These are phyloP conservation scores for Calvadosia cruxmelitensis DNA, from an alignment of 30 jellyfish, hydroid and myxozoan genomes.

Conservation along the genomic window DNA sequence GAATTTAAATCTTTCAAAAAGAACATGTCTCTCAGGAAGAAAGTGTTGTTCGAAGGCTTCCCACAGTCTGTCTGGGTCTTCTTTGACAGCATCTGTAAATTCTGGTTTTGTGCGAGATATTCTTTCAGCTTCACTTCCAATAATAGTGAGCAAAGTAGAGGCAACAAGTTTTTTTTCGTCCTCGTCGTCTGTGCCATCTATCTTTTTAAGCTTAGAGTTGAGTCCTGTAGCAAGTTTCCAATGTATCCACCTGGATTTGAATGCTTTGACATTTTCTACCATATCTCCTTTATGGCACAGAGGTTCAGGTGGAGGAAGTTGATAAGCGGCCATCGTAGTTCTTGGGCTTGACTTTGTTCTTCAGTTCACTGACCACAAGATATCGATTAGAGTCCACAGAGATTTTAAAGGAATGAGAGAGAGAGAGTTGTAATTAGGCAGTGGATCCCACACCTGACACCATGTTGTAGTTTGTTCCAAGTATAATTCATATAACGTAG, in stretches of 20 bases:
- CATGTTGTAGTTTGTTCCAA: background rate
- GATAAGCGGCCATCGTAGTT: background rate
- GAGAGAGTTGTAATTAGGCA: background rate
- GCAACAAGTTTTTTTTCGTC: background rate
- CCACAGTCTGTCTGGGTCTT: background rate
- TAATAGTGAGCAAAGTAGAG: background rate
- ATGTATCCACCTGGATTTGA: background rate
- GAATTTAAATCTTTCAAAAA: background rate
- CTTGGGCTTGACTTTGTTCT: background rate
- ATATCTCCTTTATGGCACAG: background rate
- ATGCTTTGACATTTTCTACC: background rate
- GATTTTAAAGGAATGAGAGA: no score
- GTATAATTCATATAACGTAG: no score
- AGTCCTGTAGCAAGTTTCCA: background rate
- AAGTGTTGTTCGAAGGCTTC: background rate
- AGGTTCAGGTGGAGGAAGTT: background rate
- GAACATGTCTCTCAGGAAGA: background rate
- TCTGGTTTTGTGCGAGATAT: background rate
- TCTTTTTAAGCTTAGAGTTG: background rate
- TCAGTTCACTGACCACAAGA: background rate
- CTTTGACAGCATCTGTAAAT: background rate
- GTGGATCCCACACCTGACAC: constrained; percentile 1
- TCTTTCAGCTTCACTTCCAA: background rate
- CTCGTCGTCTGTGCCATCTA: background rate
- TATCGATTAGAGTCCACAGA: background rate